Evolutionary conservation across 1,140 invertebrate genomes (phyloP), one percentile per base, ranked within the genome.

Genomic region (Drosophila orena): DNA sequence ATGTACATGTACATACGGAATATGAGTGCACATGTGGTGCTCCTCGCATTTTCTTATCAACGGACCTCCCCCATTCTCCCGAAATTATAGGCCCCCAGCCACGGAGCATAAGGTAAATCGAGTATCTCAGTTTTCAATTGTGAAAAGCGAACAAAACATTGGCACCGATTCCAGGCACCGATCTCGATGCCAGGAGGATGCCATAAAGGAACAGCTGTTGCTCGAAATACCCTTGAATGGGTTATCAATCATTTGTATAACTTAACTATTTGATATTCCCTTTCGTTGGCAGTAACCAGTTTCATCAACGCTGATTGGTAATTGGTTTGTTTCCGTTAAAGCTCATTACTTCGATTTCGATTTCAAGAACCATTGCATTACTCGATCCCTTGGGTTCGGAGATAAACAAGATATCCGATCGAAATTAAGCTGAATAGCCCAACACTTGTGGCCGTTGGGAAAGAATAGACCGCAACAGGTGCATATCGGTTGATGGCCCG

Each of bases 111-210:
- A 24, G 35, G 58, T 22, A 15, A 49, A 15, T 24, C 44, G 37
- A 43, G 24, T 65, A 44, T 68, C 52, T 65, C 64, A 65, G 62
- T 65, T 68, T 42, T 52, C 46, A 62, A 40, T 62, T 64, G 62
- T 59, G 17, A 24, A 20, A 12, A 42, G 53, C 14, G 43, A 34
- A 30, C 35, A 30, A 17, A 66, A 50, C 44, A 64, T 66, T 49
- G 49, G 24, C 62, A 50, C 35, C 35, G 62, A 66, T 50, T 49
- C 14, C 22, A 38, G 15, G n/a, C n/a, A n/a, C 0, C 12, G 10
- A 11, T 22, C 27, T 42, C 40, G n/a, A 61, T 47, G 62, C 20
- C 27, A 14, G 3, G 8, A 27, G 35, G 20, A 24, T 54, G 40
- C n/a, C n/a, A 54, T 40, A 20, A 40, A 24, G 35, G 35, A 40